Base-by-base conservation (phyloP, 1,140 invertebrate species). In the Eulimnadia texana region DNA sequence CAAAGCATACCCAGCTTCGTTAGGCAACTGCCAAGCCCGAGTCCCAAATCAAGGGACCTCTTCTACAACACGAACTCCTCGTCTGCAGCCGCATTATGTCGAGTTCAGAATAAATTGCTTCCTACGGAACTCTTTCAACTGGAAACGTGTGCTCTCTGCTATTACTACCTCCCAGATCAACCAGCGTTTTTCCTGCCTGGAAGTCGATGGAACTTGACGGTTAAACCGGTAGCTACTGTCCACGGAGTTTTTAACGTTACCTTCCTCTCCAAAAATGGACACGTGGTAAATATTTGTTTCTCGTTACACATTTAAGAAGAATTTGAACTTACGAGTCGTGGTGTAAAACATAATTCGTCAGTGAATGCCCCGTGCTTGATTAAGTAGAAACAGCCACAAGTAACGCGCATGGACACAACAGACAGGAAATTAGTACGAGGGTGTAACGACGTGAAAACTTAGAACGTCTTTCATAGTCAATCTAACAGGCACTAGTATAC, bases 91-190 rank as follows among this genome's bases (percentile, higher is more conserved):
- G 6, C 33, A 16, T 16, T 42, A 16, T 42, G 33, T 16, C 33
- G 33, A 42, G 33, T 42, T 6, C 33, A 42, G 33, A 42, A 42
- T 16, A 42, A 42, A 42, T 16, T 42, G 33, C 57, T 68, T 2
- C 66, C 65, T 23, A 54, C 49, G 3, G 62, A 64, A 19, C 62
- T 67, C 9, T 70, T 68, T 60, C 42, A 66, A 9, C 56, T 68
- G 49, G 66, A 72, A 56, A 66, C 71, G 9, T 72, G 71, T 62
- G 66, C 70, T 3, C 67, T 66, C 54, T 72, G 71, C 62, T 71
- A 71, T 59, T 55, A 52, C 16, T 71, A 67, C 62, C 65, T 72
- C 22, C 66, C 50, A 28, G 50, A 64, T 23, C 24, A 61, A 25
- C 60, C 60, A 22, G 16, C 50, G 19, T 61, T 55, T 11, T 61